These are phyloP conservation scores for Limenitis camilla DNA, from an alignment of 2,888 invertebrate genomes.

Conservation along the genomic window DNA sequence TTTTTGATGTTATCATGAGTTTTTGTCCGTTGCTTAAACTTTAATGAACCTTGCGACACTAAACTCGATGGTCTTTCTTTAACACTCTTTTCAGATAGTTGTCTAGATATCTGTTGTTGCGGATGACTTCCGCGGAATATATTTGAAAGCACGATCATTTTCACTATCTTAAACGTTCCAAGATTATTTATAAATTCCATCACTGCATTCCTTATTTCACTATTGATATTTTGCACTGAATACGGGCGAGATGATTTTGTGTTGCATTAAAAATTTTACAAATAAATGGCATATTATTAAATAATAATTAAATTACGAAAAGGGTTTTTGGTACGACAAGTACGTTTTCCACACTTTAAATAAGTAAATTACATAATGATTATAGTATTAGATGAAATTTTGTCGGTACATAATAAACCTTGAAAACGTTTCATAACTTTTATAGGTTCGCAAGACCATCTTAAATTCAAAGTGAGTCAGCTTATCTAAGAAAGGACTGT, in stretches of 20 bases:
- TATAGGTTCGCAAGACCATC: not conserved
- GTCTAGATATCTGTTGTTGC: slow-evolving; percentile 45
- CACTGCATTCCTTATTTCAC: slow-evolving; percentile 69
- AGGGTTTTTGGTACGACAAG: no score
- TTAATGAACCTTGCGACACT: slow-evolving; percentile 50
- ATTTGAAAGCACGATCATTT: slow-evolving; percentile 70
- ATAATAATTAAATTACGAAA: not conserved
- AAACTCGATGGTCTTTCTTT: slow-evolving; percentile 37
- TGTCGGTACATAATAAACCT: no score
- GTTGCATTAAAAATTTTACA: slow-evolving; percentile 33
- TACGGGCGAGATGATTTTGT: slow-evolving; percentile 45
- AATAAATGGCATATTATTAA: not conserved
- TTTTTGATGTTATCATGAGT: slow-evolving; percentile 46
- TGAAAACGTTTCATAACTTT: no score
- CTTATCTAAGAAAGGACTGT: slow-evolving; percentile 26
- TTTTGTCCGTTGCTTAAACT: slow-evolving; percentile 57
- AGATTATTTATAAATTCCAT: slow-evolving; percentile 68
- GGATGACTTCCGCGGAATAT: slow-evolving; percentile 62
- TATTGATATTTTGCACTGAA: slow-evolving; percentile 42
- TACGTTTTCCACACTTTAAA: no score
- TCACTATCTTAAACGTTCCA: slow-evolving; percentile 63
- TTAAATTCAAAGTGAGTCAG: slow-evolving; percentile 9
- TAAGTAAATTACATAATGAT: no score
- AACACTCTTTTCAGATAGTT: slow-evolving; percentile 29
- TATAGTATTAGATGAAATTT: no score